A percentile compares a stretch with the other conserved stretches of the same genome.
These are phyloP conservation scores for Emmelina monodactyla DNA, from an alignment of 2,888 invertebrate genomes.

Conservation along the genomic window DNA sequence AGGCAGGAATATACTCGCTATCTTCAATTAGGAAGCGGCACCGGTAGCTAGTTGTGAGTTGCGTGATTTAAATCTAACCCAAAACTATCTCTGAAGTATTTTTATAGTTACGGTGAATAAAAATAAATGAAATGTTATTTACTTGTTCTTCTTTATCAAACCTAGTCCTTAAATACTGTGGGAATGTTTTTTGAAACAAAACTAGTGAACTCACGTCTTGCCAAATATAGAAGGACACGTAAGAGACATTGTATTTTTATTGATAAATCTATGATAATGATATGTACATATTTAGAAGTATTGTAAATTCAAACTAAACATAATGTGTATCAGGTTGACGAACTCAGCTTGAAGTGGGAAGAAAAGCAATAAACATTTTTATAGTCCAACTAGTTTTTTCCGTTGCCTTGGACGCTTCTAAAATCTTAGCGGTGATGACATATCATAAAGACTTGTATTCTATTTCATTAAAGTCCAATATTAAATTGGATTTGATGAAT, in stretches of 20 bases:
- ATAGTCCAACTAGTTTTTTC: slow-evolving; percentile 37
- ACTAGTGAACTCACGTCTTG: no score
- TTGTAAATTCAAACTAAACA: slow-evolving; percentile 38
- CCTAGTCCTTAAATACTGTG: no score
- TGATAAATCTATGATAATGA: slow-evolving; percentile 49
- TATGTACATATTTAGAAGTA: slow-evolving; percentile 51
- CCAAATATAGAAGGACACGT: no score
- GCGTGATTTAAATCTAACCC: slow-evolving; percentile 53
- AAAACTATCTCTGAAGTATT: no score
- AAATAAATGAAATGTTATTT: no score
- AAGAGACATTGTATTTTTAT: no score
- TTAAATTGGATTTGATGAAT: no score
- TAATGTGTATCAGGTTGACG: slow-evolving; percentile 41
- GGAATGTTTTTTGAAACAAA: no score
- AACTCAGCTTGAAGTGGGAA: slow-evolving; percentile 46
- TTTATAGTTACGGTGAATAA: no score
- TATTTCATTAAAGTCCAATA: no score
- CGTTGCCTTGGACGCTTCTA: slow-evolving; percentile 22
- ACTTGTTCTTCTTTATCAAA: no score
- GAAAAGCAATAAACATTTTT: slow-evolving; percentile 55
- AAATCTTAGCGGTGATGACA: background rate
- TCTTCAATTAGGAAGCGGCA: slow-evolving; percentile 52
- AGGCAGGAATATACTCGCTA: slow-evolving; percentile 42
- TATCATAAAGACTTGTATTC: background rate
- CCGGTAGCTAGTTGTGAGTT: slow-evolving; percentile 55